phyloP scores from a whole-genome alignment of 2,113 vertebrate species.

The Pipra filicauda region DNA sequence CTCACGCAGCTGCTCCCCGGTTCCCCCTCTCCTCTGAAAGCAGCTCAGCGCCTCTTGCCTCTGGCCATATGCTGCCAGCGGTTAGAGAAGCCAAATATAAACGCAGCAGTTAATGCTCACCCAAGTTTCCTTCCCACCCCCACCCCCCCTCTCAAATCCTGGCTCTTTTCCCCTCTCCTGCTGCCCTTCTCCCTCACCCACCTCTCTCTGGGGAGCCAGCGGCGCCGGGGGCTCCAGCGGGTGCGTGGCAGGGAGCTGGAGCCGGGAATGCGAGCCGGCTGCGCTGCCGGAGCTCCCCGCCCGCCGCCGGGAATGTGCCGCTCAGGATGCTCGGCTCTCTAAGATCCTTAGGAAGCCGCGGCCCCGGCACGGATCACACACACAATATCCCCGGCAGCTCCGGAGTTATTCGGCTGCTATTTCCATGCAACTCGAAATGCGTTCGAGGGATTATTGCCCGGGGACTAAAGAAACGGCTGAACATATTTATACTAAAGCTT shows the following conservation, averaged over 20 bases:
- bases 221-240: not conserved
- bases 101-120: not conserved
- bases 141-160: not conserved
- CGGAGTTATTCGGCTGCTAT: not conserved
- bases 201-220: not conserved
- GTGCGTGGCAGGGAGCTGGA: not conserved
- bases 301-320: not conserved
- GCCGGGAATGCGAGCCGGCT: not conserved
- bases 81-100: not conserved
- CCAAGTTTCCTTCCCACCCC: not conserved
- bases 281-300: not conserved
- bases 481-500: constrained; percentile 52
- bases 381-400: not conserved
- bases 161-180: not conserved
- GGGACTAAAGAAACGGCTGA: constrained; percentile 31
- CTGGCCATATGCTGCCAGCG: not conserved
- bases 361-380: not conserved
- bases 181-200: not conserved
- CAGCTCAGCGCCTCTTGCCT: not conserved
- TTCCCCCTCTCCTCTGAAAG: not conserved
- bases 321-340: not conserved
- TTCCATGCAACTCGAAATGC: not conserved
- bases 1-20: not conserved
- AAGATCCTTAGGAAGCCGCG: not conserved
- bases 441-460: constrained; percentile 34